Percentiles rank a stretch among this genome's conserved stretches.
Conservation (phyloP, 1,140 invertebrate species). For the Panulirus ornatus region DNA sequence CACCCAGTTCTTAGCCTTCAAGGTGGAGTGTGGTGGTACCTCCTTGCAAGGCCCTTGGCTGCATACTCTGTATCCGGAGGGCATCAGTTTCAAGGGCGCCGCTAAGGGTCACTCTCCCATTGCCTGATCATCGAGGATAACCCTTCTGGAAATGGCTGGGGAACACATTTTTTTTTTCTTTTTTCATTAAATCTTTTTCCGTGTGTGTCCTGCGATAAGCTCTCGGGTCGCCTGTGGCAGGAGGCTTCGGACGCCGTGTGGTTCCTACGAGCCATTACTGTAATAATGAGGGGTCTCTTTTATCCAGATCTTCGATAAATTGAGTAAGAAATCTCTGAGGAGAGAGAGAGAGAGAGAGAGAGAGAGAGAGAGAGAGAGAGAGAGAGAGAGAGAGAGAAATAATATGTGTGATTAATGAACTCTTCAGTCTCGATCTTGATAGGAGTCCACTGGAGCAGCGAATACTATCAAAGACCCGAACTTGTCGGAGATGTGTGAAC, state of each 20-base stretch:
- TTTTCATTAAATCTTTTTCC: neutral
- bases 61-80: conserved; percentile 53
- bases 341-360: too few relatives aligned
- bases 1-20: conserved; percentile 50
- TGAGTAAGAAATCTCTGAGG: neutral
- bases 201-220: conserved; percentile 7
- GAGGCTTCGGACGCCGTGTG: neutral
- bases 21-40: conserved; percentile 40
- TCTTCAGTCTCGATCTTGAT: too few relatives aligned
- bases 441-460: too few relatives aligned
- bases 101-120: conserved; percentile 59
- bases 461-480: too few relatives aligned
- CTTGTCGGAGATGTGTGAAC: too few relatives aligned
- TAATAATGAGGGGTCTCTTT: neutral
- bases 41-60: conserved; percentile 4
- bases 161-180: conserved; percentile 22
- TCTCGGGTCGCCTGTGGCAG: neutral
- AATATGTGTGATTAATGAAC: too few relatives aligned
- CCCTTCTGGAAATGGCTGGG: conserved; percentile 38
- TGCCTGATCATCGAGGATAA: conserved; percentile 29
- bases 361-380: too few relatives aligned
- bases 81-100: conserved; percentile 66
- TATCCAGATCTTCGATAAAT: neutral
- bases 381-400: too few relatives aligned
- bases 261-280: neutral